A percentile compares a stretch with the other conserved stretches of the same genome.
phyloP scores from a whole-genome alignment of 2,888 invertebrate genomes.

The Ormyrus thymus region DNA sequence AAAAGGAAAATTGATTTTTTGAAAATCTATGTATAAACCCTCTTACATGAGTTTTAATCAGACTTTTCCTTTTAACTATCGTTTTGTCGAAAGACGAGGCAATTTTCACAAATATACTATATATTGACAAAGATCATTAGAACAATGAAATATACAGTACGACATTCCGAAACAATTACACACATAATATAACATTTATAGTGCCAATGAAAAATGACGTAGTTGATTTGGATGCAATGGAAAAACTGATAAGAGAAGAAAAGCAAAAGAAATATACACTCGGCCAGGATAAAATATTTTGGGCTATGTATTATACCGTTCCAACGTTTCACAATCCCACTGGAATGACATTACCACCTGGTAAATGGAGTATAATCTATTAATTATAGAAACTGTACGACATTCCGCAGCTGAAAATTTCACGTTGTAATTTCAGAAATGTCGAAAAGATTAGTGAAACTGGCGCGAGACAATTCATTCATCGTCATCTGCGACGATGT shows the following conservation, averaged over 20 bases:
- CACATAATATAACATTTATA: constrained; percentile 40
- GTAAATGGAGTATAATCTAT: constrained; percentile 62
- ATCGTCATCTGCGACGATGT: constrained; percentile 80
- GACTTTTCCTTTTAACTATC: no score
- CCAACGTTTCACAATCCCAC: constrained; percentile 80
- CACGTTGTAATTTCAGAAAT: constrained; percentile 65
- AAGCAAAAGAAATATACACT: constrained; percentile 64
- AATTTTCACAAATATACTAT: no score
- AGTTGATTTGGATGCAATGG: constrained; percentile 76
- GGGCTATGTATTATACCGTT: constrained; percentile 78
- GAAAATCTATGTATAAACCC: no score
- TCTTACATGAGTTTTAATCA: no score
- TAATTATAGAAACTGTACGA: not conserved
- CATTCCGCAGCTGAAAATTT: not conserved
- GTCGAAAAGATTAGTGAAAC: constrained; percentile 73
- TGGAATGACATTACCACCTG: constrained; percentile 75
- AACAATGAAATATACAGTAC: no score
- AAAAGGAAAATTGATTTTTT: no score
- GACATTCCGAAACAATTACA: no score
- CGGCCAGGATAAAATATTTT: constrained; percentile 74
- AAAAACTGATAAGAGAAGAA: constrained; percentile 72
- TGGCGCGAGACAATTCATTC: constrained; percentile 75
- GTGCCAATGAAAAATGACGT: constrained; percentile 78
- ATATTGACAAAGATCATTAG: no score
- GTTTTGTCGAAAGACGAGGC: no score